Percentiles rank a stretch among this genome's conserved stretches.
phyloP scores from a whole-genome alignment of 2,113 vertebrate species.

The Grallaria varia region DNA sequence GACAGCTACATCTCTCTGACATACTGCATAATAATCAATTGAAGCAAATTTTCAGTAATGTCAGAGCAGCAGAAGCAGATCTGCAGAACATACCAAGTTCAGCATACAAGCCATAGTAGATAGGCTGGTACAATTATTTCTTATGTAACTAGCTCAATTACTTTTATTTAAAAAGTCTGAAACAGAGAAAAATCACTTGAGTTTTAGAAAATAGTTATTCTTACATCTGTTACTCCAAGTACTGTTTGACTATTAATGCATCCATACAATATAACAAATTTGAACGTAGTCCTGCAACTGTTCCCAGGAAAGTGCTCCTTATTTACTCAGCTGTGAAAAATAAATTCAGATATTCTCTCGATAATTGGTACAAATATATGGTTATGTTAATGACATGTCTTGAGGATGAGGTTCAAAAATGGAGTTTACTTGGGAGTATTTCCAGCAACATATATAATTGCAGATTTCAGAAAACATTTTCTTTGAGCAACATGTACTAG shows the following conservation, averaged over 20 bases:
- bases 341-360: neutral
- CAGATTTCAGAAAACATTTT: neutral
- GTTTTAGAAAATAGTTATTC: neutral
- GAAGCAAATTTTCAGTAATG: neutral
- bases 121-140: neutral
- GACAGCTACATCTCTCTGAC: neutral
- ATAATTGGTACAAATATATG: neutral
- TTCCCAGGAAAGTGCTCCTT: neutral
- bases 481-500: fast-evolving
- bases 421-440: neutral
- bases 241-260: neutral
- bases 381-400: neutral
- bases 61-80: neutral
- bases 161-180: neutral
- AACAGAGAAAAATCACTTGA: neutral
- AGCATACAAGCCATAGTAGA: neutral
- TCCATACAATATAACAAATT: neutral
- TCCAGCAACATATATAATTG: neutral
- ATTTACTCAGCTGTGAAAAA: constrained; percentile 14
- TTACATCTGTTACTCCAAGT: neutral
- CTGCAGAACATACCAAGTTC: neutral
- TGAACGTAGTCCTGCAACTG: neutral
- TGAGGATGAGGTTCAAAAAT: neutral
- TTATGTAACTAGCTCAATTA: neutral
- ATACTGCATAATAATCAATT: neutral